phyloP scores from a whole-genome alignment of 2,888 invertebrate species.

The Tipula lateralis region DNA sequence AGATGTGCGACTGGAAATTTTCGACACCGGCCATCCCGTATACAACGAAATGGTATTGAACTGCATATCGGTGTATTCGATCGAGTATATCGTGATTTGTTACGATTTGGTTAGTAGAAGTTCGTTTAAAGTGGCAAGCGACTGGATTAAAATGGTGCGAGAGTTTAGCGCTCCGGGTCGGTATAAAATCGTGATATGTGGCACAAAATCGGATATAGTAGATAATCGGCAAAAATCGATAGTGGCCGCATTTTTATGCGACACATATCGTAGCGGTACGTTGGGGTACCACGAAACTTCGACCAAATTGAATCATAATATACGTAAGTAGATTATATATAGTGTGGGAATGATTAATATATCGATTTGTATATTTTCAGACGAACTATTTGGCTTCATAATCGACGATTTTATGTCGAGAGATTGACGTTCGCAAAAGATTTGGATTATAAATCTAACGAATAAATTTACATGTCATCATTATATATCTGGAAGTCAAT shows the following conservation, averaged over 20 bases:
- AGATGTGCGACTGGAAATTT: not conserved
- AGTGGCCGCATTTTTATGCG: not conserved
- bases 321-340: not conserved
- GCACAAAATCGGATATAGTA: not conserved
- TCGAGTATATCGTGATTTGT: not conserved
- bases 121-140: not conserved
- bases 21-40: not conserved
- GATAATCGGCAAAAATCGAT: not conserved
- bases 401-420: not conserved
- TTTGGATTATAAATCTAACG: too few relatives aligned
- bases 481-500: not conserved
- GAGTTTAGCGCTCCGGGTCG: not conserved
- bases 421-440: too few relatives aligned
- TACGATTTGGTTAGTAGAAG: not conserved
- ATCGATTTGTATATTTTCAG: not conserved
- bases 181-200: not conserved
- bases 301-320: not conserved
- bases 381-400: not conserved
- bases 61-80: not conserved
- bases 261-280: not conserved
- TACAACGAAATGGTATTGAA: not conserved
- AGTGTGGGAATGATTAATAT: not conserved
- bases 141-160: not conserved
- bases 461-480: too few relatives aligned
- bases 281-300: not conserved